Conservation (phyloP, 1,140 invertebrate genomes). For the Cydia splendana region DNA sequence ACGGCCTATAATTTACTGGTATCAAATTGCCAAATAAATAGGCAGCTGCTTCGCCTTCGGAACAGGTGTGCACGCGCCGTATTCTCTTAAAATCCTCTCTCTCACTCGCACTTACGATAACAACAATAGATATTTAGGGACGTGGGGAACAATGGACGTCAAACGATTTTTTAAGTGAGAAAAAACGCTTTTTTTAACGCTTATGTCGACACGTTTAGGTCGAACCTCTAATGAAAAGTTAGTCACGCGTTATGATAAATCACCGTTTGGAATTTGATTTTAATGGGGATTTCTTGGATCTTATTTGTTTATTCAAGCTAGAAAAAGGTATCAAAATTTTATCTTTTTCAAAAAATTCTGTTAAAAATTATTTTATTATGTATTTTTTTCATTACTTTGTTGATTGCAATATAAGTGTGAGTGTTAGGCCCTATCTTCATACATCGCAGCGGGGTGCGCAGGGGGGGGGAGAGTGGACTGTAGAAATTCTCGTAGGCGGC, state of each 20-base stretch:
- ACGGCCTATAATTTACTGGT: conserved; percentile 30
- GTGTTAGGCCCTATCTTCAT: too few relatives aligned
- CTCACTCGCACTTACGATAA: conserved; percentile 40
- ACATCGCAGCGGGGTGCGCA: too few relatives aligned
- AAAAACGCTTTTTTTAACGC: conserved; percentile 29
- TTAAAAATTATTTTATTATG: not conserved
- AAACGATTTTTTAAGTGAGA: conserved; percentile 28
- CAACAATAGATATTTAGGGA: conserved; percentile 21
- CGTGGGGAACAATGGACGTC: conserved; percentile 17
- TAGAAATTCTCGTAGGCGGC: too few relatives aligned
- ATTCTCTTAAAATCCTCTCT: conserved; percentile 42
- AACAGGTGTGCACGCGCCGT: conserved; percentile 64
- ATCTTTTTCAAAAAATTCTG: not conserved
- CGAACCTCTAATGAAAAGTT: conserved; percentile 21
- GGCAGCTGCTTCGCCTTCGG: conserved; percentile 43
- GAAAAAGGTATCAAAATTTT: not conserved
- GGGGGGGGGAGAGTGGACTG: too few relatives aligned
- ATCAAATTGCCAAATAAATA: conserved; percentile 41
- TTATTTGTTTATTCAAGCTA: not conserved
- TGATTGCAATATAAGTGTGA: too few relatives aligned
- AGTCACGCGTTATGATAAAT: conserved; percentile 22
- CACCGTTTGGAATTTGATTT: not conserved
- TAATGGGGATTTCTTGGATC: not conserved
- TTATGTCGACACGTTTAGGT: conserved; percentile 20
- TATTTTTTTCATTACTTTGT: too few relatives aligned